Evolutionary conservation across 2,888 invertebrate species (phyloP).

Genomic region (Megalurothrips usitatus): DNA sequence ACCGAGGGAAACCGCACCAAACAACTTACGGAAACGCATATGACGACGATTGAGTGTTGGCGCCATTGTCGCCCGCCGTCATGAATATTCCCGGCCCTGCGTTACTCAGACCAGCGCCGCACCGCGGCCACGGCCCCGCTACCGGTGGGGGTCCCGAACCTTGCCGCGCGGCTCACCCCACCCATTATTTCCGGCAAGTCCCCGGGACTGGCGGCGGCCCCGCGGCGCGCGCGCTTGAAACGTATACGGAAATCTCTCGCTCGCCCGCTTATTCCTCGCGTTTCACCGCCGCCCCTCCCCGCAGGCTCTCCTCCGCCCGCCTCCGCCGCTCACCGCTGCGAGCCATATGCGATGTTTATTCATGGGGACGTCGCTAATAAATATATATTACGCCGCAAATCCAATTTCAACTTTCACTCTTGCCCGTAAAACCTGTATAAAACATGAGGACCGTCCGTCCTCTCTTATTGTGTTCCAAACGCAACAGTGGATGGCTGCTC

Average conservation of each 20-base stretch:
- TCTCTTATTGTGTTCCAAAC: conserved; percentile 5
- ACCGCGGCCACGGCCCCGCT: neutral
- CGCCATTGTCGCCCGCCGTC: neutral
- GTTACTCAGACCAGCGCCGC: neutral
- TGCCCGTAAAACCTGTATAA: conserved; percentile 19
- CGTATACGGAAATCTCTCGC: no score
- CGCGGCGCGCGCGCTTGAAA: no score
- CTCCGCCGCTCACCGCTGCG: neutral
- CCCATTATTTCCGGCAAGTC: no score
- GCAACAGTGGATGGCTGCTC: neutral
- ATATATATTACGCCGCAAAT: conserved; percentile 19
- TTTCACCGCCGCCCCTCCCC: neutral
- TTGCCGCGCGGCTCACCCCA: no score
- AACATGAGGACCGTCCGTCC: neutral
- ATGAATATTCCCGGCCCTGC: neutral
- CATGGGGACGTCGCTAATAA: conserved; percentile 24
- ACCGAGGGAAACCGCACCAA: neutral
- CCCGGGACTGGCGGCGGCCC: no score
- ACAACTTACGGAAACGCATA: conserved; percentile 19
- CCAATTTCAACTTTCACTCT: conserved; percentile 20
- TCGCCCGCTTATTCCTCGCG: no score
- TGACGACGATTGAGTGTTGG: conserved; percentile 15
- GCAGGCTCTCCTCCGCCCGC: neutral
- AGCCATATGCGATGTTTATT: conserved; percentile 21
- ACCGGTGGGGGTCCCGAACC: no score